Percentiles rank a stretch among this genome's conserved stretches.
phyloP scores from a whole-genome alignment of 2,113 vertebrate species.

The Bagarius yarrelli region DNA sequence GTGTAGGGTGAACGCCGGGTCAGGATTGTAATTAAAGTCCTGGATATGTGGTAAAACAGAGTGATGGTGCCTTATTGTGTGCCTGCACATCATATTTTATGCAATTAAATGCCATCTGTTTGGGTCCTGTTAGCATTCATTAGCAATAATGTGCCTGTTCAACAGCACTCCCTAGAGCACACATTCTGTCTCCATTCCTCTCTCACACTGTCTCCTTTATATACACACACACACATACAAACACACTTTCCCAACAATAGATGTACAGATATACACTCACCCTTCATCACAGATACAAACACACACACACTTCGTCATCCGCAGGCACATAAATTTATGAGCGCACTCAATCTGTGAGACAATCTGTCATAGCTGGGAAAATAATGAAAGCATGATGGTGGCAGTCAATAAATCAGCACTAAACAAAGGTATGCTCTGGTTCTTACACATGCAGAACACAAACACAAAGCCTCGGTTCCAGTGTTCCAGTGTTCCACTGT shows the following conservation, averaged over 20 bases:
- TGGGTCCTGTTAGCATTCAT: constrained; percentile 52
- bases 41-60: constrained; percentile 49
- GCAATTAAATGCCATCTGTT: constrained; percentile 63
- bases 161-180: constrained; percentile 40
- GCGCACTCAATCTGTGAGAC: constrained; percentile 7
- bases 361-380: constrained; percentile 29
- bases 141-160: constrained; percentile 54
- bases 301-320: constrained; percentile 36
- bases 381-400: constrained; percentile 20
- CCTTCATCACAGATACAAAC: background rate
- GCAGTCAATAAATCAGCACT: constrained; percentile 17
- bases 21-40: constrained; percentile 53
- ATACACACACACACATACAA: background rate
- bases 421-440: constrained; percentile 9
- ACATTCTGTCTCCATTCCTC: background rate
- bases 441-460: constrained; percentile 21
- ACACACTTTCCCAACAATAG: too few relatives aligned
- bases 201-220: background rate
- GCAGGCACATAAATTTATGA: constrained; percentile 17
- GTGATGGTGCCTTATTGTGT: constrained; percentile 39
- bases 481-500: background rate
- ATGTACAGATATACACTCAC: too few relatives aligned
- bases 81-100: constrained; percentile 48
- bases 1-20: constrained; percentile 41
- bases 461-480: background rate